Base-by-base conservation (phyloP, 2,113 vertebrate species). In the Petroica traversi region DNA sequence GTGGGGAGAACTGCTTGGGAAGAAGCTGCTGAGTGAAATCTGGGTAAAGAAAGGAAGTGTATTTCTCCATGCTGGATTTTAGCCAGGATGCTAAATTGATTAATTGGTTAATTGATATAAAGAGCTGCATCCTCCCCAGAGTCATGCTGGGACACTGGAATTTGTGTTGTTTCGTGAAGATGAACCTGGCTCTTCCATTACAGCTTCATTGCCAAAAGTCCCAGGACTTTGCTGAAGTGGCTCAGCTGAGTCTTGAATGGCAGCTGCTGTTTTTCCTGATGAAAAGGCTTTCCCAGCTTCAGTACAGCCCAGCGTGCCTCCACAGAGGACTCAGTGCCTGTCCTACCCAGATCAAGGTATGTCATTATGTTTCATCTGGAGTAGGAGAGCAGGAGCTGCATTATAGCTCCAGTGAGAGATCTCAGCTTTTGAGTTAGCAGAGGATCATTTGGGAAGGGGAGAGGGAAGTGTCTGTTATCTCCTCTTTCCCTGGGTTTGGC, bases 321-420 rank as follows among this genome's bases (percentile, higher is more conserved):
- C 59, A 2, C 55, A 80, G 55, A 0, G 0, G 14, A 41, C 28
- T 58, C 51, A 8, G 17, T 0, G 0, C 43, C n/a, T 55, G 1
- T 43, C 57, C 64, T 58, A 57, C 36, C 51, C 29, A 7, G 28
- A 72, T 34, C 57, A 61, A 94, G 93, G 92, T 90, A 88, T 6
- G 85, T 80, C 6, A 7, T 48, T 33, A 1, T 19, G 14, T 67
- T 88, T 88, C 6, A 28, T 63, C 15, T 61, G 24, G 10, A 0
- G 0, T 18, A 68, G 51, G 14, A 88, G 26, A 92, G 57, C 51
- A 76, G 66, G 49, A 89, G 49, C 24, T 87, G n/a, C 2, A 0
- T 28, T 25, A 59, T 7, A n/a, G 29, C 54, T 94, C 49, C 0
- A 1, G 9, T 49, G 77, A 58, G 57, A 18, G 43, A 8, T n/a